Evolutionary conservation across 2,113 vertebrate genomes (phyloP), one percentile per base, ranked within the genome.

Genomic region (Elephas maximus): DNA sequence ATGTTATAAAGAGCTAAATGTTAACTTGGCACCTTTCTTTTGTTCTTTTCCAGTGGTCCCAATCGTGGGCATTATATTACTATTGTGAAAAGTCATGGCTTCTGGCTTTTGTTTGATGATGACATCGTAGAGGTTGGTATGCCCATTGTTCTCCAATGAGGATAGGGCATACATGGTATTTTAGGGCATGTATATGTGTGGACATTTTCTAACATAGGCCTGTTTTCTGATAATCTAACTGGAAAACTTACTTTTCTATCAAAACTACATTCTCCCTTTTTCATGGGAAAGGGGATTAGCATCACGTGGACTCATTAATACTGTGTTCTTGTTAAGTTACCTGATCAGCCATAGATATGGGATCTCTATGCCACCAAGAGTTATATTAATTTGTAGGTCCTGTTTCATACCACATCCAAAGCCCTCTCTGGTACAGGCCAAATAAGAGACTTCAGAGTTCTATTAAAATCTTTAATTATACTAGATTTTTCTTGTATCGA

Each of bases 71-170:
- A 99, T 99, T 99, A 99, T 98, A 99, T 99, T 97, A 99, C 99
- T 95, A 99, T 99, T 57, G 99, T 99, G 98, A 99, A 99, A 99
- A 99, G 99, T 98, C 99, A 99, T 0, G 99, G 99, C 97, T 99
- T 99, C 99, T 99, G 99, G 99, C 99, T 99, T 94, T 98, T 99
- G 98, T 99, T 99, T 95, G 99, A 99, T 73, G 99, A 99, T 33
- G 99, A 99, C 98, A 99, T 99, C 60, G 99, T 99, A 97, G 99
- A 99, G 99, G 99, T 99, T 87, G 97, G 99, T 99, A 94, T 93
- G 6, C 74, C 24, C 48, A 15, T 63, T 10, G 0, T 45, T 80
- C 8, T 45, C 5, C 7, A 6, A 0, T 30, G 9, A 73, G 37
- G 26, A 5, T 1, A 3, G 53, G 26, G 60, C 0, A 0, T 2